Evolutionary conservation across 2,797 vertebrate species (phyloP), one percentile per base, ranked within the genome.

Genomic region (Remorina albescens): DNA sequence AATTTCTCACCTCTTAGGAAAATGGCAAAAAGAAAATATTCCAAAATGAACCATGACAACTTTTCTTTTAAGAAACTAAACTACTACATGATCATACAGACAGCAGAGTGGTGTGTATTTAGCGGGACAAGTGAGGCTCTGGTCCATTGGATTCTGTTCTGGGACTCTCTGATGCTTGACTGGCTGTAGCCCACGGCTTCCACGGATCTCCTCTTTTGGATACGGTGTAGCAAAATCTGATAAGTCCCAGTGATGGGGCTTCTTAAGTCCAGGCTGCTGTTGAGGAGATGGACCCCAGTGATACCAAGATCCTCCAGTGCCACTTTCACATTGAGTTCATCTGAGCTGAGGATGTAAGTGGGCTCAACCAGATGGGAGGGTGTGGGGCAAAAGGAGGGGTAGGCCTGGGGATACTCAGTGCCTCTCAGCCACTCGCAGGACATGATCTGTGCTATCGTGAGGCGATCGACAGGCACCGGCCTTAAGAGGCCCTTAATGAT

Each of bases 231-330:
- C 16, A 94, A 44, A 61, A 94, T 94, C 42, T 85, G 68, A 64
- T 95, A 95, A 8, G 86, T 62, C 1, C 94, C 94, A 0, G 89
- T 95, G 5, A 95, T 32, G 2, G 93, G 83, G 60, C 87, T 93
- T n/a, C 79, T 87, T 36, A 91, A 47, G 69, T 93, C 89, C 1
- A 74, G 10, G 21, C 51, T 74, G 76, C 71, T 90, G 78, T 91
- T 92, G 47, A 87, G 67, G 37, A 95, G 81, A 46, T 93, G 92
- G 30, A 25, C 30, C 6, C 89, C 66, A 0, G 83, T 90, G 60
- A 95, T 87, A 21, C 94, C 94, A 30, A 94, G 76, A 25, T 84
- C 76, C 58, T 89, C 83, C 67, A 95, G 62, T 0, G 67, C 78
- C 0, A 58, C 83, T 67, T 90, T 94, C 12, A 92, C 90, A 1